Base-by-base conservation (phyloP, 2,797 vertebrate species). In the Otus scops region DNA sequence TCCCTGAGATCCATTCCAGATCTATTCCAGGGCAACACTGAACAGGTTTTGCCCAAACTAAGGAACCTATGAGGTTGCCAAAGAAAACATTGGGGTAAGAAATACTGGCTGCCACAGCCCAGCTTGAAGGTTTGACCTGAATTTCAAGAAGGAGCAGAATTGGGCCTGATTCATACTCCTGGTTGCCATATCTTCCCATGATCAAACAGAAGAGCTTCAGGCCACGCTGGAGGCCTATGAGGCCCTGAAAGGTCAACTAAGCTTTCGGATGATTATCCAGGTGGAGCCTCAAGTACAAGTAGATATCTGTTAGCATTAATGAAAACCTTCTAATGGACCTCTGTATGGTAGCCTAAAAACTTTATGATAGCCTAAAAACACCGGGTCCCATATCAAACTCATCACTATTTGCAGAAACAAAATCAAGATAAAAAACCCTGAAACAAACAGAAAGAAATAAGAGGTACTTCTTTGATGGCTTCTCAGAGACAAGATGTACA, bases 161-260 rank as follows among this genome's bases (percentile, higher is more conserved):
- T 4, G 5, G 21, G 13, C 45, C 18, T 6, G 8, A 2, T 63
- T 81, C 69, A 73, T 11, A 26, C 13, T 89, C n/a, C 38, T 13
- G 32, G 23, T 43, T 2, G 1, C 19, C 9, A 1, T 26, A 19
- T 43, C 30, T 65, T 47, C 19, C 54, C 8, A 2, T 3, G 36
- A 63, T 67, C 53, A 63, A 8, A 39, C 60, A 54, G 16, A 54
- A 63, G 32, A 38, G 10, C 43, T 87, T 56, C 38, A 57, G 56
- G 28, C 45, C 23, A 8, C 3, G 6, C 26, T 30, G 14, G 50
- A 91, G 69, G 89, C 32, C 23, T n/a, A 6, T 0, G 1, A 47
- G 20, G 24, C 32, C 67, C 74, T 47, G 43, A 43, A 57, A 68
- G 7, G 18, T 67, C 74, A 84, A 4, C 19, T 41, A 67, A 68